Evolutionary conservation across 2,113 vertebrate genomes (phyloP).

Genomic region (Pelobates fuscus): DNA sequence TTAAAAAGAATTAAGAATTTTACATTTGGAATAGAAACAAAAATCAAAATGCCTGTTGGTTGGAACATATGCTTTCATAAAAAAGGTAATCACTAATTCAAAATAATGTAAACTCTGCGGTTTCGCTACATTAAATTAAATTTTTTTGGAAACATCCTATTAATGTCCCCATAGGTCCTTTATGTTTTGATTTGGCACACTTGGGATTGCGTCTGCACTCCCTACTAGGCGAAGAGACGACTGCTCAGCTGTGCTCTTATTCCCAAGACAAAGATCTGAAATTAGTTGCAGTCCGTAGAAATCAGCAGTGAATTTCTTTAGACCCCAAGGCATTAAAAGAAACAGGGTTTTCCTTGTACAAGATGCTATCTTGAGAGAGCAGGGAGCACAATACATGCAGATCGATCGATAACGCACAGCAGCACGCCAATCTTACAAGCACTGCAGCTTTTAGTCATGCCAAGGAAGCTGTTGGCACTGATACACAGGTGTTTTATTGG

Average conservation of each 20-base stretch:
- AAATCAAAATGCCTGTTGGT: background rate
- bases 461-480: slow-evolving; percentile 6
- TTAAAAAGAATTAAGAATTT: slow-evolving; percentile 48
- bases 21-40: slow-evolving; percentile 30
- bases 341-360: background rate
- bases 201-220: slow-evolving; percentile 28
- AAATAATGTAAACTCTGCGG: slow-evolving; percentile 52
- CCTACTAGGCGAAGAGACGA: slow-evolving; percentile 38
- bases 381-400: slow-evolving; percentile 1
- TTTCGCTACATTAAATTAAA: slow-evolving; percentile 53
- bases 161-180: slow-evolving; percentile 13
- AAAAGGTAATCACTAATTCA: slow-evolving; percentile 42
- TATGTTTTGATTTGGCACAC: slow-evolving; percentile 41
- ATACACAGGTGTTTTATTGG: background rate
- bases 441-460: slow-evolving; percentile 5
- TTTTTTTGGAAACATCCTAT: slow-evolving; percentile 43
- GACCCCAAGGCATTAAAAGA: slow-evolving; percentile 21
- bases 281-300: background rate
- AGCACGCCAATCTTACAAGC: background rate
- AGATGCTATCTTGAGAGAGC: slow-evolving; percentile 24
- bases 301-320: background rate
- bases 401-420: slow-evolving; percentile 23
- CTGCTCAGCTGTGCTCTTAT: slow-evolving; percentile 11
- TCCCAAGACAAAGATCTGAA: slow-evolving; percentile 1
- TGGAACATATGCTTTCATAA: slow-evolving; percentile 35